Conservation (phyloP, 2,113 vertebrate species). For the Sitta europaea region DNA sequence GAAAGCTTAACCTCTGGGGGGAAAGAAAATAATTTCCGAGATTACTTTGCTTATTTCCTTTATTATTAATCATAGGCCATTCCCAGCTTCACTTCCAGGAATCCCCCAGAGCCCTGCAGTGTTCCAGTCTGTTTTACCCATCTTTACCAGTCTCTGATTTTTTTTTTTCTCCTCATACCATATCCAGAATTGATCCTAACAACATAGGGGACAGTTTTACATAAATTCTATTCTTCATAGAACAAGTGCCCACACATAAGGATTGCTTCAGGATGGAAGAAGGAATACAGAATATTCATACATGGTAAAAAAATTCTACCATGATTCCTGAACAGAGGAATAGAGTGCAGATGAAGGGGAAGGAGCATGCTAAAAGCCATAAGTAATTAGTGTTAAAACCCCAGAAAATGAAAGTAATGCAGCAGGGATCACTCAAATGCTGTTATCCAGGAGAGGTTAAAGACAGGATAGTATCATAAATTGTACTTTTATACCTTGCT, state of each 20-base stretch:
- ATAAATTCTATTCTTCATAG: not conserved
- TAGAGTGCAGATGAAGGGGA: not conserved
- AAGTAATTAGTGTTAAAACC: not conserved
- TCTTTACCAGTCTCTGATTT: not conserved
- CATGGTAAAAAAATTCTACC: not conserved
- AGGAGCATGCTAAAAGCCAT: not conserved
- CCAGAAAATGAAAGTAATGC: not conserved
- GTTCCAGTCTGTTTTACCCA: not conserved
- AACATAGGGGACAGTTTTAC: not conserved
- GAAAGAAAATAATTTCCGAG: fast-evolving
- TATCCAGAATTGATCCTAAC: not conserved
- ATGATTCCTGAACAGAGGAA: not conserved
- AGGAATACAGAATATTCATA: not conserved
- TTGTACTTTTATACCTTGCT: not conserved
- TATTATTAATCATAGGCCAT: not conserved
- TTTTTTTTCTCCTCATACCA: fast-evolving
- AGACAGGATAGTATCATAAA: not conserved
- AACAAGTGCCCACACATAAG: not conserved
- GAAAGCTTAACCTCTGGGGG: not conserved
- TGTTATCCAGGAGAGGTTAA: not conserved
- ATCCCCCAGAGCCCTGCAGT: not conserved
- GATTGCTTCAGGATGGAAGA: not conserved
- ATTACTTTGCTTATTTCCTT: not conserved
- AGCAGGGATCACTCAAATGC: not conserved
- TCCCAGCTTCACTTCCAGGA: not conserved